phyloP scores from a whole-genome alignment of 92 coral and sea anemone genomes.

The Nematostella vectensis region DNA sequence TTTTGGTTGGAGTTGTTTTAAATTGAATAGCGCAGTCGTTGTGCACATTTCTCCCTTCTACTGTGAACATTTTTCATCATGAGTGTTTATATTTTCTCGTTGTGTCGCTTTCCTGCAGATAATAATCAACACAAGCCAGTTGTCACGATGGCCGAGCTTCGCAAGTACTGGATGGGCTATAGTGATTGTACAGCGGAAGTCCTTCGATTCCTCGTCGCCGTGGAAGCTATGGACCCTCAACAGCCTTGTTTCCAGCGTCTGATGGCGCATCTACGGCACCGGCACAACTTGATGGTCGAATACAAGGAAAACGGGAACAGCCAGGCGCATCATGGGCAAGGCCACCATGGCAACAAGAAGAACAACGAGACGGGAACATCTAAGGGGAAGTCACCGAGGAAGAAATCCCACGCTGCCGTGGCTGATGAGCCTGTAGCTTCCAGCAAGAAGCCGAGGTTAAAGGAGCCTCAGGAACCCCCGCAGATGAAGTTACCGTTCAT shows the following conservation, averaged over 20 bases:
- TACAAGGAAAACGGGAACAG: conserved; percentile 17
- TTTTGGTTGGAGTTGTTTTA: too few relatives aligned
- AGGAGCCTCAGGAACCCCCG: neutral
- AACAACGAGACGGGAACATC: neutral
- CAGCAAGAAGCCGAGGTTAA: neutral
- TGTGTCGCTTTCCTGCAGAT: too few relatives aligned
- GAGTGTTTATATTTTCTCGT: too few relatives aligned
- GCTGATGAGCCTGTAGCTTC: neutral
- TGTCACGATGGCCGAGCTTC: conserved; percentile 7
- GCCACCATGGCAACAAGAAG: conserved; percentile 8
- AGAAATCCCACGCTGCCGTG: neutral
- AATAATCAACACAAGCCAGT: neutral
- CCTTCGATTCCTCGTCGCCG: conserved; percentile 47
- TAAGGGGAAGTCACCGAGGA: conserved; percentile 2
- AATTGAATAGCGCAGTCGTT: too few relatives aligned
- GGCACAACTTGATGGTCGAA: conserved; percentile 28
- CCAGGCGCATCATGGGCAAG: neutral
- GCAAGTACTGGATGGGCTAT: conserved; percentile 49
- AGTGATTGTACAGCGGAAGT: conserved; percentile 60
- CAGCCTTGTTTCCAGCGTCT: conserved; percentile 62
- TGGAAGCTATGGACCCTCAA: conserved; percentile 55
- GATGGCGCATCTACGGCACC: conserved; percentile 55
- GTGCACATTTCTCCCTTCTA: too few relatives aligned
- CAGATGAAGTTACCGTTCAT: neutral
- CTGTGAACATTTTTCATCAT: too few relatives aligned